phyloP scores from a whole-genome alignment of 2,888 invertebrate genomes.

The Syrphus vitripennis region DNA sequence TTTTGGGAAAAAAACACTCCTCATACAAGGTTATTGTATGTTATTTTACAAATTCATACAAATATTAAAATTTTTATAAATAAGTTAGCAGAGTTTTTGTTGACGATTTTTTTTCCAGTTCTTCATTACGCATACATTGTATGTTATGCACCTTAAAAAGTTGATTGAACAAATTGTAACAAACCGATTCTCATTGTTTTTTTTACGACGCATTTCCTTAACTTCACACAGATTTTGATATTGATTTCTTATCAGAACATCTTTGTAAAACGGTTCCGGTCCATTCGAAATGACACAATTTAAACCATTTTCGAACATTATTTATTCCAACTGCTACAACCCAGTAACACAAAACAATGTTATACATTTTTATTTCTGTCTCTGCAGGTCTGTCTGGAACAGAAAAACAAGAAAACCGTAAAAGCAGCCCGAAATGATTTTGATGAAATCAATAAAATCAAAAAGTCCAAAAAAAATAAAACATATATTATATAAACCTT shows the following conservation, averaged over 20 bases:
- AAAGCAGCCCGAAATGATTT: slow-evolving; percentile 17
- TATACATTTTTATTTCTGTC: slow-evolving; percentile 9
- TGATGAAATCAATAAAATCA: not conserved
- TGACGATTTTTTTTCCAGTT: too few species aligned
- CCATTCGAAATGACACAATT: slow-evolving; percentile 10
- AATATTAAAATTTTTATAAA: too few species aligned
- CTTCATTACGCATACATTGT: too few species aligned
- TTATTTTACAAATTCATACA: too few species aligned
- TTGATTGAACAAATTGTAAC: slow-evolving; percentile 1
- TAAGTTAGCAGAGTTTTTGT: too few species aligned
- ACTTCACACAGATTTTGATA: slow-evolving; percentile 5
- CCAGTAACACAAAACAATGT: slow-evolving; percentile 11
- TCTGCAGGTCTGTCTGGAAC: not conserved
- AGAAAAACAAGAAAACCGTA: slow-evolving; percentile 26
- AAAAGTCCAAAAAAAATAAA: not conserved
- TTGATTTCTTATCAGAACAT: slow-evolving; percentile 11
- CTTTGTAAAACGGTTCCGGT: slow-evolving; percentile 25
- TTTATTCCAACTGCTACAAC: slow-evolving; percentile 7
- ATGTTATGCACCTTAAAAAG: not conserved
- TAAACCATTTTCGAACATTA: slow-evolving; percentile 5
- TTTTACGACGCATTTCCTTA: not conserved
- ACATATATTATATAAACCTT: not conserved
- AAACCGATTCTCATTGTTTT: not conserved
- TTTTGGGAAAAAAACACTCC: too few species aligned
- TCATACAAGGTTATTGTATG: too few species aligned